These are phyloP conservation scores for Dysidea cf. avara DNA, from an alignment of 37 sponge, comb jelly and placozoan genomes.

Conservation along the genomic window DNA sequence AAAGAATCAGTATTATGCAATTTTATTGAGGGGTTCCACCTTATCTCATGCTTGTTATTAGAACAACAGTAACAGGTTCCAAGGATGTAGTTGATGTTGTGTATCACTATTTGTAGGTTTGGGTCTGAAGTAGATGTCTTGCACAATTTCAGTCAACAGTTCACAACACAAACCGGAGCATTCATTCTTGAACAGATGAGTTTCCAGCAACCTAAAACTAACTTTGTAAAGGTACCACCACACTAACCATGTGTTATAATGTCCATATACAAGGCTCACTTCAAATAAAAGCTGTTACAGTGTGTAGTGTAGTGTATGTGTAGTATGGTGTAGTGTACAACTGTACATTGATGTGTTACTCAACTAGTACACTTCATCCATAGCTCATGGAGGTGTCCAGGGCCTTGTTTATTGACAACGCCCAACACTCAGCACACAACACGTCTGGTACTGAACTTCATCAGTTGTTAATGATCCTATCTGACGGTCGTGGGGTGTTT, in stretches of 20 bases:
- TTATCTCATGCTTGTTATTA: too few relatives aligned
- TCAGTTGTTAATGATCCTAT: constrained; percentile 87
- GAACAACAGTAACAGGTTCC: too few relatives aligned
- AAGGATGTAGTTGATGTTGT: too few relatives aligned
- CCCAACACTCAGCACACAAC: neutral
- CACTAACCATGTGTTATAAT: too few relatives aligned
- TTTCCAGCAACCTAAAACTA: constrained; percentile 79
- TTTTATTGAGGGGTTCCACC: too few relatives aligned
- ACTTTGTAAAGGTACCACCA: constrained; percentile 68
- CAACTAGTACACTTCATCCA: neutral
- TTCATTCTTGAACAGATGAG: constrained; percentile 63
- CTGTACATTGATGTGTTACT: too few relatives aligned
- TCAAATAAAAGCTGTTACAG: too few relatives aligned
- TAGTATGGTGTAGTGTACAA: too few relatives aligned
- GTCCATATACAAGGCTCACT: too few relatives aligned
- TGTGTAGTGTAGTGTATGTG: too few relatives aligned
- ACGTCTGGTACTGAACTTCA: constrained; percentile 8
- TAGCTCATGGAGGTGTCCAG: constrained; percentile 56
- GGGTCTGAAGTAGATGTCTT: constrained; percentile 65
- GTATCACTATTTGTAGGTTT: constrained; percentile 58
- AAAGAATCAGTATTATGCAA: too few relatives aligned
- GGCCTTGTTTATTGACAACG: constrained; percentile 25
- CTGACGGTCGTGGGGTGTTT: constrained; percentile 97
- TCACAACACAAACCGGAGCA: constrained; percentile 61
- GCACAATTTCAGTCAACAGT: constrained; percentile 73